phyloP scores from a whole-genome alignment of 1,140 invertebrate genomes.

The Melitaea cinxia region DNA sequence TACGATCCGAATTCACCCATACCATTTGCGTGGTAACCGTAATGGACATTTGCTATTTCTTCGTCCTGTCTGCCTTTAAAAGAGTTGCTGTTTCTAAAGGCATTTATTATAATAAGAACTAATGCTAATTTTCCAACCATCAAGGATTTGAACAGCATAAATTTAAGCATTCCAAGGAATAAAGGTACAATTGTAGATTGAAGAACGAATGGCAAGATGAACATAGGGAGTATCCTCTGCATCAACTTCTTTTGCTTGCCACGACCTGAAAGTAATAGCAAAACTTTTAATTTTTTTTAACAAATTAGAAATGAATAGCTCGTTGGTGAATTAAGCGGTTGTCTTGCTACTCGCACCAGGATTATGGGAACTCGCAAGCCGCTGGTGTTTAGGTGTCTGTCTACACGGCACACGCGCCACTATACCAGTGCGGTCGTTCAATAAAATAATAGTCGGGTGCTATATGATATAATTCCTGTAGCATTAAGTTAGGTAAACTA shows the following conservation, averaged over 20 bases:
- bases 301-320: too few species aligned
- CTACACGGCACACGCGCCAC: too few species aligned
- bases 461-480: too few species aligned
- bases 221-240: conserved; percentile 82
- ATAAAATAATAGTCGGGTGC: too few species aligned
- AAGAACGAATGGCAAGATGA: conserved; percentile 85
- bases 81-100: conserved; percentile 81
- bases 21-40: conserved; percentile 79
- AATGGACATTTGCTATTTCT: conserved; percentile 71
- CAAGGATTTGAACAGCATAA: conserved; percentile 84
- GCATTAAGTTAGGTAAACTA: too few species aligned
- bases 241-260: conserved; percentile 83
- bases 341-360: too few species aligned
- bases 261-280: conserved; percentile 66
- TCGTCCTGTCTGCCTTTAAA: conserved; percentile 66
- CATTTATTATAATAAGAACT: conserved; percentile 83
- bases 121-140: conserved; percentile 85
- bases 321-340: too few species aligned
- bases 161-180: conserved; percentile 83
- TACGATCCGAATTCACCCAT: conserved; percentile 79
- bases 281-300: neutral
- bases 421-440: too few species aligned
- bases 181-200: conserved; percentile 85
- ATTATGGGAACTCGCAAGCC: too few species aligned
- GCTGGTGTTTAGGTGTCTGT: too few species aligned